Conservation (phyloP, 2,797 vertebrate species). For the Erpetoichthys calabaricus region DNA sequence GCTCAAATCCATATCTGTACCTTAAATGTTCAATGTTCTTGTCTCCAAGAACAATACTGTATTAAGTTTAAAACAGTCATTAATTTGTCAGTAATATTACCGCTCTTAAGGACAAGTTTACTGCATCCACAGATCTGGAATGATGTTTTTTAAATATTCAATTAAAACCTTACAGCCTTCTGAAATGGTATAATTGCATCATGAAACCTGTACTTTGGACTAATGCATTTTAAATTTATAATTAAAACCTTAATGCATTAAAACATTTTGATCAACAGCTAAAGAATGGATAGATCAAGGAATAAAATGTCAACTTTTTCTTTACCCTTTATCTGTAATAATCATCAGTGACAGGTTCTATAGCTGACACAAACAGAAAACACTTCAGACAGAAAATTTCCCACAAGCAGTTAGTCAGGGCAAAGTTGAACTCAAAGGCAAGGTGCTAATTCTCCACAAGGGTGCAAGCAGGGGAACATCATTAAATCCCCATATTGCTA, state of each 20-base stretch:
- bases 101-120: constrained; percentile 8
- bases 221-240: constrained; percentile 8
- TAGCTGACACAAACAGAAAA: constrained; percentile 4
- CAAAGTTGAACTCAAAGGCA: no score
- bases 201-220: constrained; percentile 6
- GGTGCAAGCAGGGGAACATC: constrained; percentile 1
- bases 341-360: constrained; percentile 4
- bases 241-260: constrained; percentile 9
- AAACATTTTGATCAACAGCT: neutral
- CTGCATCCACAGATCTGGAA: constrained; percentile 11
- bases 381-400: constrained; percentile 6
- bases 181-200: constrained; percentile 6
- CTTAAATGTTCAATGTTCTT: constrained; percentile 2
- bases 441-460: constrained; percentile 1
- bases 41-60: constrained; percentile 4
- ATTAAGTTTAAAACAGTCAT: constrained; percentile 8
- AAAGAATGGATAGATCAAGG: no score
- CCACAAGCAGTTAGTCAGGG: constrained; percentile 4
- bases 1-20: neutral
- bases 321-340: constrained; percentile 8
- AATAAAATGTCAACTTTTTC: neutral
- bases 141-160: constrained; percentile 14
- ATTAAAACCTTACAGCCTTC: constrained; percentile 9
- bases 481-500: neutral
- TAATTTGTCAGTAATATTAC: constrained; percentile 9